Evolutionary conservation across 2,113 vertebrate genomes (phyloP).

Genomic region (Toxotes jaculatrix): DNA sequence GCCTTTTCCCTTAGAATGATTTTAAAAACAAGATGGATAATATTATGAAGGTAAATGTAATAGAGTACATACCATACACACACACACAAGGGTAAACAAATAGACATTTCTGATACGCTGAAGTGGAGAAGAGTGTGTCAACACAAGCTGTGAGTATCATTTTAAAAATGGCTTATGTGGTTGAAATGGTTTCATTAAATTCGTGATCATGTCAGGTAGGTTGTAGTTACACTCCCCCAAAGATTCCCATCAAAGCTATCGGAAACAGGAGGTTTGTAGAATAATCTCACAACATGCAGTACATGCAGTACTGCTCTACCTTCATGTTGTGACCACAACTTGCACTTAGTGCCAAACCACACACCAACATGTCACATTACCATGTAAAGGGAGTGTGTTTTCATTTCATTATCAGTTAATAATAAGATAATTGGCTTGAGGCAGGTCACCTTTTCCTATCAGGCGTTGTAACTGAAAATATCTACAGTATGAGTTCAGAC

Average conservation of each 20-base stretch:
- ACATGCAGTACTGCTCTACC: not conserved
- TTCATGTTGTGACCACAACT: conserved; percentile 13
- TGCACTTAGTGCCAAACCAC: not conserved
- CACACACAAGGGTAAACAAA: not conserved
- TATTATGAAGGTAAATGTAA: not conserved
- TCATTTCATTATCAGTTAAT: not conserved
- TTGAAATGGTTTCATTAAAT: not conserved
- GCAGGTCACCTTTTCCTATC: conserved; percentile 13
- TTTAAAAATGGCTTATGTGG: conserved; percentile 9
- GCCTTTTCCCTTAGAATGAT: not conserved
- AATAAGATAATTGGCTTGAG: conserved; percentile 29
- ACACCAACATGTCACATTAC: not conserved
- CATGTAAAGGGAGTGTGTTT: conserved; percentile 4
- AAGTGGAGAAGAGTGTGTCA: conserved; percentile 13
- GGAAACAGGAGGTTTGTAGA: not conserved
- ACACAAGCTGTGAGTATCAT: not conserved
- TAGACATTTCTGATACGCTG: conserved; percentile 7
- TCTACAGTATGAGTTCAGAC: conserved; percentile 70
- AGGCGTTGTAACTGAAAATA: conserved; percentile 40
- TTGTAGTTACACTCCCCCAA: conserved; percentile 25
- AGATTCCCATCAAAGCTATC: conserved; percentile 15
- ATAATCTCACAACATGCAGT: not conserved
- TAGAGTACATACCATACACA: not conserved
- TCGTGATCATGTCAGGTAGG: conserved; percentile 11
- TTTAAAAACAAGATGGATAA: not conserved